phyloP scores from a whole-genome alignment of 2,797 vertebrate species.

The Leptodactylus fallax region DNA sequence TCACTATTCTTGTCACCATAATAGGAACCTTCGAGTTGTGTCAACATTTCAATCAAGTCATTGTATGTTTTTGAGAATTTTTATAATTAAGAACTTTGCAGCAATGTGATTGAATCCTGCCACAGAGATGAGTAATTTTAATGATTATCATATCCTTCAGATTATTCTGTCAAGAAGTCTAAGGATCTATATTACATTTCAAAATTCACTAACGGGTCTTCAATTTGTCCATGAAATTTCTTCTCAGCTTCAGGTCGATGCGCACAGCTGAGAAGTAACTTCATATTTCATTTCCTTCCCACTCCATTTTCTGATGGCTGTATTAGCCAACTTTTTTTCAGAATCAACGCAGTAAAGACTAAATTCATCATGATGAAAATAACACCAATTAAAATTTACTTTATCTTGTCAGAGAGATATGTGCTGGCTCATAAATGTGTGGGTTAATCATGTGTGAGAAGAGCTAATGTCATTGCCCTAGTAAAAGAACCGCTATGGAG shows the following conservation, averaged over 20 bases:
- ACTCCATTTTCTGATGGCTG: constrained; percentile 69
- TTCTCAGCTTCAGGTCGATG: constrained; percentile 65
- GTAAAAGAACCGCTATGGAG: constrained; percentile 66
- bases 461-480: constrained; percentile 60
- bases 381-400: constrained; percentile 76
- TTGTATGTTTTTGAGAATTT: constrained; percentile 6
- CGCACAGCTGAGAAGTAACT: constrained; percentile 70
- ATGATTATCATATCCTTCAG: constrained; percentile 62
- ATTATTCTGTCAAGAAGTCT: constrained; percentile 68
- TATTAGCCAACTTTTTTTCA: constrained; percentile 70
- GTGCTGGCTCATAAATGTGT: constrained; percentile 69
- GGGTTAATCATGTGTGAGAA: constrained; percentile 72
- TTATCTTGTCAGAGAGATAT: constrained; percentile 72
- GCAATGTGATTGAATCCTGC: constrained; percentile 41
- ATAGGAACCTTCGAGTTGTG: not conserved
- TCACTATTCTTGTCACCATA: not conserved
- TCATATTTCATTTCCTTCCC: constrained; percentile 71
- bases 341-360: constrained; percentile 69
- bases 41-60: constrained; percentile 20
- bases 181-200: constrained; percentile 69
- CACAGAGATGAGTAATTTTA: constrained; percentile 62
- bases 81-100: constrained; percentile 31
- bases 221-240: constrained; percentile 70
- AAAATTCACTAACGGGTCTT: constrained; percentile 71
- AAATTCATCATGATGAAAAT: constrained; percentile 71